A percentile compares a stretch with the other conserved stretches of the same genome.
Conservation (phyloP, 2,113 vertebrate genomes). For the Laticauda colubrina region DNA sequence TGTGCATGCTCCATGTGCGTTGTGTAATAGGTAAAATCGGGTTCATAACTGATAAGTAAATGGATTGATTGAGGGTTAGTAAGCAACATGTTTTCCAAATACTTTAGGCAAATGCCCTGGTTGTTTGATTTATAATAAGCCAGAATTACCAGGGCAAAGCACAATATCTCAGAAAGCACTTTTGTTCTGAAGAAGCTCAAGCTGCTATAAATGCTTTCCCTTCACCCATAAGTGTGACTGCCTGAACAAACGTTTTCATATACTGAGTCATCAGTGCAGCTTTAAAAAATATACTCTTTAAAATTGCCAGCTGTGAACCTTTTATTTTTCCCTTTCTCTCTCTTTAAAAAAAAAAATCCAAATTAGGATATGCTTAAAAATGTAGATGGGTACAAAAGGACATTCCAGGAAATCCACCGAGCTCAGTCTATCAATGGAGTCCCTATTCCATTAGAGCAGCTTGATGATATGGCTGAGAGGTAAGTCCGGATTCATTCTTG, state of each 20-base stretch:
- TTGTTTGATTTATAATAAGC: constrained; percentile 59
- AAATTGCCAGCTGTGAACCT: constrained; percentile 63
- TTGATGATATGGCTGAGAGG: constrained; percentile 96
- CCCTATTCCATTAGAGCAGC: constrained; percentile 90
- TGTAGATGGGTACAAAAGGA: constrained; percentile 86
- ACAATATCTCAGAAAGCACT: constrained; percentile 16
- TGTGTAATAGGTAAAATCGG: not conserved
- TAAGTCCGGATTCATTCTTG: constrained; percentile 62
- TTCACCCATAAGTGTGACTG: constrained; percentile 53
- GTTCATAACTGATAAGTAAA: not conserved
- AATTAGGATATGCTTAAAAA: constrained; percentile 89
- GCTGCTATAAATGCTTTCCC: constrained; percentile 36
- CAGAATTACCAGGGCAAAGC: constrained; percentile 29
- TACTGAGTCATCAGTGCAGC: constrained; percentile 70
- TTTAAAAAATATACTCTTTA: constrained; percentile 66
- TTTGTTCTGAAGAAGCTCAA: constrained; percentile 23
- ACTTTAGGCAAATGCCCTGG: constrained; percentile 32
- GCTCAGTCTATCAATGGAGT: constrained; percentile 92
- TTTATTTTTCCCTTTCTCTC: constrained; percentile 38
- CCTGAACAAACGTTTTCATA: constrained; percentile 62
- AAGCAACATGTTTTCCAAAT: constrained; percentile 46
- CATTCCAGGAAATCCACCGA: constrained; percentile 93
- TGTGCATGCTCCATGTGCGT: not conserved
- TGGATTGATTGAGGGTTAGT: not conserved
- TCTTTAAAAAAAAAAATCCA: constrained; percentile 47